Conservation (phyloP, 1,140 invertebrate species). For the Drosophila ogumai region DNA sequence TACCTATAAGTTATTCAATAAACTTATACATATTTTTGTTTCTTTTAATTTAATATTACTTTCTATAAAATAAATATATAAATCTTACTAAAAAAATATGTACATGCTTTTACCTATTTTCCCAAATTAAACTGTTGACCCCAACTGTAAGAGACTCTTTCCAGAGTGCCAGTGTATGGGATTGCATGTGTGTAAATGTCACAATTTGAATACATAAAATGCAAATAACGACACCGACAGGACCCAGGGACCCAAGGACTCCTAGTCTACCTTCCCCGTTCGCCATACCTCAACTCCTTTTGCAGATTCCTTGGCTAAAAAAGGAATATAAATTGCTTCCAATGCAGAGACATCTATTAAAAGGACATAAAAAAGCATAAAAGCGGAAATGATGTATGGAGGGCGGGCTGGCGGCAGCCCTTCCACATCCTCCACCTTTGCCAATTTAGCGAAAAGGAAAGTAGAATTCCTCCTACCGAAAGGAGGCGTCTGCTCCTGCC, state of each 20-base stretch:
- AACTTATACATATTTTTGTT: no score
- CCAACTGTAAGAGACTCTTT: slow-evolving; percentile 17
- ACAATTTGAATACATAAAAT: slow-evolving; percentile 83
- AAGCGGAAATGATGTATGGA: slow-evolving; percentile 78
- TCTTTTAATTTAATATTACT: no score
- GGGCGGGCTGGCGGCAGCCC: slow-evolving; percentile 16
- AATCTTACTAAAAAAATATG: neutral
- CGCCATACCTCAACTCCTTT: slow-evolving; percentile 36
- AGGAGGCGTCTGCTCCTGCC: slow-evolving; percentile 13
- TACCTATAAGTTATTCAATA: no score
- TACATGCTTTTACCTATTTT: accelerated
- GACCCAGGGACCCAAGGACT: slow-evolving; percentile 37
- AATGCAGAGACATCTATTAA: slow-evolving; percentile 81
- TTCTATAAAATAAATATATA: neutral
- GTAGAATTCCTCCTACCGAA: slow-evolving; percentile 39
- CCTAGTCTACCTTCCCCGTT: slow-evolving; percentile 15
- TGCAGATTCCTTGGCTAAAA: slow-evolving; percentile 47
- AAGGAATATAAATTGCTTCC: slow-evolving; percentile 73
- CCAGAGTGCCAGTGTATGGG: slow-evolving; percentile 16
- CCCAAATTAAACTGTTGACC: neutral
- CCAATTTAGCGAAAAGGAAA: slow-evolving; percentile 60
- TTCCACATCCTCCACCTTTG: slow-evolving; percentile 5
- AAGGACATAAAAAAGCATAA: slow-evolving; percentile 77
- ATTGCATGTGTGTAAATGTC: slow-evolving; percentile 74
- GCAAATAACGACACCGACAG: slow-evolving; percentile 68